A percentile compares a stretch with the other conserved stretches of the same genome.
Evolutionary conservation across 2,888 invertebrate genomes (phyloP).

Genomic region (Cacoxenus indagator): DNA sequence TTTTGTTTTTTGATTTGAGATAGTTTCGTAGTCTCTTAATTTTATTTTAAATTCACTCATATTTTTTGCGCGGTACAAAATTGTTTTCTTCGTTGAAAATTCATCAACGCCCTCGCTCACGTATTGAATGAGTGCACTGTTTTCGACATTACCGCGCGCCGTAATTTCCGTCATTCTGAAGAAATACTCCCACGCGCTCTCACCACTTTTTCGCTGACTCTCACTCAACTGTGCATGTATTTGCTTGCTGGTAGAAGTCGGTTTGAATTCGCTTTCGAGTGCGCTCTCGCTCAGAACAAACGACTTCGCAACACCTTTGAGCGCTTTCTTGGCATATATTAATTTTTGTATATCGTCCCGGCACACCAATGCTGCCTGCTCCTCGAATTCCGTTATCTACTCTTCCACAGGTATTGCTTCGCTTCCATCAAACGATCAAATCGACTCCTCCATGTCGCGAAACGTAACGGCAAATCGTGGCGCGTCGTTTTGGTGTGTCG

Average conservation of each 20-base stretch:
- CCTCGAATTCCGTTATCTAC: slow-evolving; percentile 16
- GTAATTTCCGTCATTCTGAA: slow-evolving; percentile 12
- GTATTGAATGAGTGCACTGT: slow-evolving; percentile 15
- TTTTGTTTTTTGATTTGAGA: background rate
- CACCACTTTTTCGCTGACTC: background rate
- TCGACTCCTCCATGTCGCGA: slow-evolving; percentile 12
- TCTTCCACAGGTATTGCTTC: background rate
- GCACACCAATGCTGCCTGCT: slow-evolving; percentile 11
- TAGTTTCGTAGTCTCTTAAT: slow-evolving; percentile 27
- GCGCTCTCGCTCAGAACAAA: slow-evolving; percentile 12
- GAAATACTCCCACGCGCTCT: slow-evolving; percentile 13
- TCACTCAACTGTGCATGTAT: background rate
- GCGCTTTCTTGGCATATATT: slow-evolving; percentile 9
- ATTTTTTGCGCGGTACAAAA: slow-evolving; percentile 22
- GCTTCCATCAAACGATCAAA: slow-evolving; percentile 2
- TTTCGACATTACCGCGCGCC: slow-evolving; percentile 5
- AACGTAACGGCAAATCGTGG: too few species aligned
- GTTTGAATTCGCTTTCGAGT: slow-evolving; percentile 3
- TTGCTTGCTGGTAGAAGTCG: background rate
- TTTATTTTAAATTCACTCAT: slow-evolving; percentile 36
- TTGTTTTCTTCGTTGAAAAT: background rate
- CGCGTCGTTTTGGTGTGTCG: too few species aligned
- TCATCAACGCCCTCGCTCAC: slow-evolving; percentile 13
- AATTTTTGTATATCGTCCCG: slow-evolving; percentile 15
- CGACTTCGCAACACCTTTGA: slow-evolving; percentile 16